phyloP scores from a whole-genome alignment of 2,113 vertebrate genomes.

The Suncus etruscus region DNA sequence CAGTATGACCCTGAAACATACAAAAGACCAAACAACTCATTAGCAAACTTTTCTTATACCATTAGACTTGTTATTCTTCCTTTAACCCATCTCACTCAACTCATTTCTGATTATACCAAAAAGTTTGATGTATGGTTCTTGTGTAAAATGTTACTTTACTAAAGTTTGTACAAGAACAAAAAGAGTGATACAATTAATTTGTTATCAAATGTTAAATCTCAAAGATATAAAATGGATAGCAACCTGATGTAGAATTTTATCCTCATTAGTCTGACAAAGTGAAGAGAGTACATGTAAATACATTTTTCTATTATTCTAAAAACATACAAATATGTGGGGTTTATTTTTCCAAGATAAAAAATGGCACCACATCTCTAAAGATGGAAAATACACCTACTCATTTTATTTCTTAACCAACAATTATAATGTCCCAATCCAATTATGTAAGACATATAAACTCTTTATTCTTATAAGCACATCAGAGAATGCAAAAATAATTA shows the following conservation, averaged over 20 bases:
- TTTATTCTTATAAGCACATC: conserved; percentile 24
- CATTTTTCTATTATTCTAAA: neutral
- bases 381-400: neutral
- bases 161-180: neutral
- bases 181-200: neutral
- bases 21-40: too few species aligned
- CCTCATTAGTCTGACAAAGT: neutral
- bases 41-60: neutral
- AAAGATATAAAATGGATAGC: neutral
- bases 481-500: neutral
- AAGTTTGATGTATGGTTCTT: neutral
- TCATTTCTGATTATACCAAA: neutral
- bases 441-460: neutral
- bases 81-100: neutral
- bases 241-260: neutral
- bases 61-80: neutral
- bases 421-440: neutral
- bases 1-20: too few species aligned
- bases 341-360: neutral
- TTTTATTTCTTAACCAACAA: neutral
- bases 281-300: conserved; percentile 10
- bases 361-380: neutral
- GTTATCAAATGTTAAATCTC: neutral
- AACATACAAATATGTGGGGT: neutral
- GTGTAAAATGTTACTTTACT: neutral